Evolutionary conservation across 2,113 vertebrate species (phyloP).

Genomic region (Meleagris gallopavo): DNA sequence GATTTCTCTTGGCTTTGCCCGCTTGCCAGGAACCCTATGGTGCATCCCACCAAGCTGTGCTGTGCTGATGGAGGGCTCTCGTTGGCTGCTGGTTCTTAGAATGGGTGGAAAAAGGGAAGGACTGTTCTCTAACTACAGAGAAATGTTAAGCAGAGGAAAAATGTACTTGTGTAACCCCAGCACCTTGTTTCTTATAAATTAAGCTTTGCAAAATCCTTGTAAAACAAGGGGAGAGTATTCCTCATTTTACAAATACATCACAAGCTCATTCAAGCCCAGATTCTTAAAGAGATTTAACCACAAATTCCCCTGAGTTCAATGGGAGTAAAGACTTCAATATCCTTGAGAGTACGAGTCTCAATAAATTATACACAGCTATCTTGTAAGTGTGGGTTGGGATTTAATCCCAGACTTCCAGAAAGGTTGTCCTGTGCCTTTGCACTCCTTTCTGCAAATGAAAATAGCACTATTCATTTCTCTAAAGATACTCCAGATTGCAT

Average conservation of each 20-base stretch:
- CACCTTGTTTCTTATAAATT: not conserved
- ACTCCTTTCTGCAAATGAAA: not conserved
- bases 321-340: not conserved
- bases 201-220: not conserved
- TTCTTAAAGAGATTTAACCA: not conserved
- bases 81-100: not conserved
- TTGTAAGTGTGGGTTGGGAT: not conserved
- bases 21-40: not conserved
- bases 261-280: not conserved
- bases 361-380: not conserved
- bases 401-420: not conserved
- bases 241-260: not conserved
- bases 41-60: not conserved
- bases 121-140: not conserved
- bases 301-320: not conserved
- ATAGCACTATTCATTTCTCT: fast-evolving
- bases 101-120: not conserved
- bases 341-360: not conserved
- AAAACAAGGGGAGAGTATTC: not conserved
- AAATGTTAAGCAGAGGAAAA: not conserved
- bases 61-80: not conserved
- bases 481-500: not conserved
- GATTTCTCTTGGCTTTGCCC: not conserved
- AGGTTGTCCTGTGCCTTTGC: not conserved
- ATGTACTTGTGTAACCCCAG: not conserved